phyloP scores from a whole-genome alignment of 1,140 invertebrate genomes.

The Paralvinella palmiformis region DNA sequence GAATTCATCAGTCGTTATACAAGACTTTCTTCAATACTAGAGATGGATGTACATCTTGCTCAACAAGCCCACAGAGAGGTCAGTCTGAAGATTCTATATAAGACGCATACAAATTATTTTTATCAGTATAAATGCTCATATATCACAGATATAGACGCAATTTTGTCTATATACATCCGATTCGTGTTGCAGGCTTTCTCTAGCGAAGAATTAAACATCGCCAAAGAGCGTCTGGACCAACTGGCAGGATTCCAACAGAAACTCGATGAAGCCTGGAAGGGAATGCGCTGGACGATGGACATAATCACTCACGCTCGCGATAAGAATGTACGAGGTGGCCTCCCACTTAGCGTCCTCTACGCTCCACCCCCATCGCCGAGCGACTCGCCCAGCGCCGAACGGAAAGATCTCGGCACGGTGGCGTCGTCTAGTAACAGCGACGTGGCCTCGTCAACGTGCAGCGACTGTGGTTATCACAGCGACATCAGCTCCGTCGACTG shows the following conservation, averaged over 20 bases:
- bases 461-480: conserved; percentile 22
- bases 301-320: conserved; percentile 86
- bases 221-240: conserved; percentile 74
- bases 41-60: conserved; percentile 84
- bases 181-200: conserved; percentile 74
- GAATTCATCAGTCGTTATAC: conserved; percentile 83
- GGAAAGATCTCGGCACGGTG: conserved; percentile 14
- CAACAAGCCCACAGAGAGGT: conserved; percentile 83
- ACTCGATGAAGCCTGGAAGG: conserved; percentile 71
- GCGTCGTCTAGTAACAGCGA: conserved; percentile 6
- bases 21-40: conserved; percentile 81
- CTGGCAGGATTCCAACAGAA: conserved; percentile 51
- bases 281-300: conserved; percentile 89
- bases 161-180: conserved; percentile 12
- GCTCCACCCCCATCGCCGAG: conserved; percentile 21
- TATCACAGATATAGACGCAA: conserved; percentile 8
- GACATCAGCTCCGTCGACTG: conserved; percentile 7
- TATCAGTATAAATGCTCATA: conserved; percentile 9
- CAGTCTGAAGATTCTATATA: conserved; percentile 1
- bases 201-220: conserved; percentile 71
- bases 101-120: too few species aligned
- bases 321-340: conserved; percentile 52
- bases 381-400: conserved; percentile 16
- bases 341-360: conserved; percentile 33
- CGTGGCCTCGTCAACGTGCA: not conserved